Conservation (phyloP, 2,888 invertebrate species). For the Physocephala rufipes region DNA sequence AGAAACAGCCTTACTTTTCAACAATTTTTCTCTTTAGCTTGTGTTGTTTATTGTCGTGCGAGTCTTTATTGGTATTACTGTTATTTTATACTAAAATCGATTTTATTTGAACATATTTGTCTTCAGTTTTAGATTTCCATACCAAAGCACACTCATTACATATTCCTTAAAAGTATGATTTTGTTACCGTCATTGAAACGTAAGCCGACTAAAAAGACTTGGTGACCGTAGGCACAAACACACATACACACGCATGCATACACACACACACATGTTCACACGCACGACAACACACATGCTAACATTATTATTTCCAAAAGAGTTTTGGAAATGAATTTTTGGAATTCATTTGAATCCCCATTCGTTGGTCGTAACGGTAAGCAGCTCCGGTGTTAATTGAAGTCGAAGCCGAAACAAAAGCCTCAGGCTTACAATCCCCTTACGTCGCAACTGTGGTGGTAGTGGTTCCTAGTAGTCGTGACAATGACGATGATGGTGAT, state of each 20-base stretch:
- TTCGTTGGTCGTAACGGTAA: too few relatives aligned
- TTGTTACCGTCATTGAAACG: neutral
- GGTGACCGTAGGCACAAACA: neutral
- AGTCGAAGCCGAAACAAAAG: slow-evolving; percentile 6
- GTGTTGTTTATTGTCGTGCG: too few relatives aligned
- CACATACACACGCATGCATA: neutral
- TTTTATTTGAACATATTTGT: too few relatives aligned
- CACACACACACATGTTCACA: neutral
- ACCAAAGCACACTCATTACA: too few relatives aligned
- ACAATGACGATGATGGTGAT: neutral
- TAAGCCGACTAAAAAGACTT: neutral
- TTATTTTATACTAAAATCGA: too few relatives aligned
- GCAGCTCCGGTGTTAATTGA: slow-evolving; percentile 29
- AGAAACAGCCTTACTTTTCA: too few relatives aligned
- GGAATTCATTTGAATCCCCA: slow-evolving; percentile 4
- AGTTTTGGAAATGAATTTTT: slow-evolving; percentile 8
- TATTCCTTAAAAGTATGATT: too few relatives aligned
- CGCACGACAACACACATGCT: neutral
- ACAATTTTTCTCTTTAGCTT: too few relatives aligned
- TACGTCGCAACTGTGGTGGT: neutral
- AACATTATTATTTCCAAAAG: neutral
- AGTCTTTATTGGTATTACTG: too few relatives aligned
- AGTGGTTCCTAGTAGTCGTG: neutral
- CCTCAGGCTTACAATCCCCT: neutral
- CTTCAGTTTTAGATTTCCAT: too few relatives aligned